phyloP scores from a whole-genome alignment of 1,140 invertebrate genomes.

The Drosophila kanapiae region DNA sequence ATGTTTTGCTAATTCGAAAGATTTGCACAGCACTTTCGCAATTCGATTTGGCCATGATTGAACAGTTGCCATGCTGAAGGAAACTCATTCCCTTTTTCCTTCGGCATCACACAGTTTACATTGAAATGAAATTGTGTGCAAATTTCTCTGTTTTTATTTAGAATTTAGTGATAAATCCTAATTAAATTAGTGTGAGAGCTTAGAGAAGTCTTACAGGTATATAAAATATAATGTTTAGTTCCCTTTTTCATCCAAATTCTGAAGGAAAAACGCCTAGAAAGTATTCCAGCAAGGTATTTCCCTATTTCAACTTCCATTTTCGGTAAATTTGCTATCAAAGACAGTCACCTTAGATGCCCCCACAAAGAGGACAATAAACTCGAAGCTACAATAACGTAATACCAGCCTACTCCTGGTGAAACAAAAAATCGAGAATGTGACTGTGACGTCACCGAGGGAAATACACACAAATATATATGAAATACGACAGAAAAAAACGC shows the following conservation, averaged over 20 bases:
- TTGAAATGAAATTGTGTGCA: background rate
- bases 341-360: background rate
- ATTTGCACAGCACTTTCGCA: slow-evolving; percentile 62
- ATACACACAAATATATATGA: slow-evolving; percentile 22
- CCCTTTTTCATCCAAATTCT: background rate
- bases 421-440: slow-evolving; percentile 14
- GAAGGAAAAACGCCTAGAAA: background rate
- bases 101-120: background rate
- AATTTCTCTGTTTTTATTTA: background rate
- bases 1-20: slow-evolving; percentile 82
- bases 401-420: slow-evolving; percentile 6
- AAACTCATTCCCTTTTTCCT: slow-evolving; percentile 4
- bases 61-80: slow-evolving; percentile 25
- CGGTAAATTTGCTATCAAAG: background rate
- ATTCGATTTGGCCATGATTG: slow-evolving; percentile 60
- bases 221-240: background rate
- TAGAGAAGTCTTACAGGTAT: background rate
- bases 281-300: background rate
- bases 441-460: slow-evolving; percentile 35
- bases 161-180: no score
- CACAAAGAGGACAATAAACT: slow-evolving; percentile 17
- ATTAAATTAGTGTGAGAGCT: background rate
- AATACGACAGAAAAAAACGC: slow-evolving; percentile 31
- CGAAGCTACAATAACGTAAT: slow-evolving; percentile 17
- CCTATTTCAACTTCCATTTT: background rate